A percentile compares a stretch with the other conserved stretches of the same genome.
Evolutionary conservation across 2,888 invertebrate genomes (phyloP).

Genomic region (Nomada lathburiana): DNA sequence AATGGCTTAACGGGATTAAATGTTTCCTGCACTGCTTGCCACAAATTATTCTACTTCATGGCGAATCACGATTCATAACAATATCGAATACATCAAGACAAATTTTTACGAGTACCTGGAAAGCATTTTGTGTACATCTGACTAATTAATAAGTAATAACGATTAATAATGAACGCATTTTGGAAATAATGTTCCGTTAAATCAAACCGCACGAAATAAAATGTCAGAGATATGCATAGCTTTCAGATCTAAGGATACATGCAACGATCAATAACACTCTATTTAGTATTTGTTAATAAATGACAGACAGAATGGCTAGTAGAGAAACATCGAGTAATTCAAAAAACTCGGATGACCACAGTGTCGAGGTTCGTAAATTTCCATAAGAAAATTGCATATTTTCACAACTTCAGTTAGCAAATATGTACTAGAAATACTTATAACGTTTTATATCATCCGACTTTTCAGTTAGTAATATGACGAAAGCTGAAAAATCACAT

Average conservation of each 20-base stretch:
- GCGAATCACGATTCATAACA: constrained; percentile 52
- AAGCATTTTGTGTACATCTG: constrained; percentile 38
- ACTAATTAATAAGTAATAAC: constrained; percentile 31
- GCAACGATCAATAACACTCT: constrained; percentile 45
- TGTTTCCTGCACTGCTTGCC: constrained; percentile 48
- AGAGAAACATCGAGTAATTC: constrained; percentile 78
- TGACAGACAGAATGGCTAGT: constrained; percentile 79
- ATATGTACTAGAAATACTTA: constrained; percentile 6
- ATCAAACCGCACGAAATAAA: constrained; percentile 38
- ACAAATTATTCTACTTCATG: constrained; percentile 53
- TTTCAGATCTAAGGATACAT: constrained; percentile 39
- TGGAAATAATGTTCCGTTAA: constrained; percentile 28
- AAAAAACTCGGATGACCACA: constrained; percentile 83
- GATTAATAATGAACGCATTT: constrained; percentile 34
- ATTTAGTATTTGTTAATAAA: constrained; percentile 41
- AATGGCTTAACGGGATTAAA: constrained; percentile 37
- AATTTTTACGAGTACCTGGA: constrained; percentile 53
- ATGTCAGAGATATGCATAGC: constrained; percentile 36
- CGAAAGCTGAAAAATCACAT: background rate
- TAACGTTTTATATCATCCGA: background rate
- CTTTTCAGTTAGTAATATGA: background rate
- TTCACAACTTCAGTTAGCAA: background rate
- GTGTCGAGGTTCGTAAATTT: constrained; percentile 83
- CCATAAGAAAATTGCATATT: background rate
- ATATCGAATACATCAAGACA: constrained; percentile 47